phyloP scores from a whole-genome alignment of 1,140 invertebrate species.

The Pollicipes pollicipes region DNA sequence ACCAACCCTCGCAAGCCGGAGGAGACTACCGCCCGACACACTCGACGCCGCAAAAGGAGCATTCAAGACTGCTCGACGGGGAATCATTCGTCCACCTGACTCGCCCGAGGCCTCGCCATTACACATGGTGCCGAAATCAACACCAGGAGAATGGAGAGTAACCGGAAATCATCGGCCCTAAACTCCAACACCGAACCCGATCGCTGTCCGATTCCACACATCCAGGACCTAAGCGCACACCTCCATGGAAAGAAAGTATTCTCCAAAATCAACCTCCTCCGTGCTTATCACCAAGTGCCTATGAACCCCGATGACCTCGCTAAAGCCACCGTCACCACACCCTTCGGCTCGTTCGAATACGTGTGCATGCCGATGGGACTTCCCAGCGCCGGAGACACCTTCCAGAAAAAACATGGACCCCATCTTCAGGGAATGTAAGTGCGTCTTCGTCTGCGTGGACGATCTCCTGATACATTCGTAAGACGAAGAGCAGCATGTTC shows the following conservation, averaged over 20 bases:
- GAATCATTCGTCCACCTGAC: background rate
- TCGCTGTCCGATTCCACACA: constrained; percentile 7
- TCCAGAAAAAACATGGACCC: constrained; percentile 7
- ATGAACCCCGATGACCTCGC: constrained; percentile 4
- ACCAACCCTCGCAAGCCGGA: background rate
- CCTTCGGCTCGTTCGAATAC: constrained; percentile 10
- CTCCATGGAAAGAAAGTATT: background rate
- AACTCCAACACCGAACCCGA: background rate
- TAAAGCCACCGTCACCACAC: constrained; percentile 8
- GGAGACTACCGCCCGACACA: background rate
- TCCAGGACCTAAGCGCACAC: background rate
- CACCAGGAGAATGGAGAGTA: constrained; percentile 1
- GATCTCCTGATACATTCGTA: too few species aligned
- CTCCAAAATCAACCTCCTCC: constrained; percentile 9
- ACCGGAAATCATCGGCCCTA: background rate
- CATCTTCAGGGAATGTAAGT: background rate
- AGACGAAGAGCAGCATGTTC: background rate
- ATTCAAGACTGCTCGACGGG: constrained; percentile 11
- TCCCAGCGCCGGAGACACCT: constrained; percentile 6
- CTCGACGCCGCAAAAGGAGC: constrained; percentile 12
- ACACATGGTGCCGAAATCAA: background rate
- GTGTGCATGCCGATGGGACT: constrained; percentile 9
- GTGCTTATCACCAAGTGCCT: constrained; percentile 8
- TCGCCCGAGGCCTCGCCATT: background rate
- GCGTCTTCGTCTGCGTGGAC: background rate